Conservation (phyloP, 2,888 invertebrate species). For the Homarus gammarus region DNA sequence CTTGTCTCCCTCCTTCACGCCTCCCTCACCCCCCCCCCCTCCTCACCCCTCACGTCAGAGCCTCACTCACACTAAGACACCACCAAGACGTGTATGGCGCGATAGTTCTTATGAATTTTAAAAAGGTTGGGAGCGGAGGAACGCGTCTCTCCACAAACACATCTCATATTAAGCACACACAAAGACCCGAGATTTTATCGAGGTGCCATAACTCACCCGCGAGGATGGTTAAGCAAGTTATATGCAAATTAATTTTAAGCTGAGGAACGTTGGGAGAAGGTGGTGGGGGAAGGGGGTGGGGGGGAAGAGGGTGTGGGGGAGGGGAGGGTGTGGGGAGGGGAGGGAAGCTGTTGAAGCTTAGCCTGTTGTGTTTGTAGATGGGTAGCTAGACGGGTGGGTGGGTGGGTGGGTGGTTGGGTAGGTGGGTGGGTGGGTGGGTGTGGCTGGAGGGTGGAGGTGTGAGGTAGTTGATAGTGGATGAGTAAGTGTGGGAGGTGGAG, state of each 20-base stretch:
- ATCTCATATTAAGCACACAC: constrained; percentile 67
- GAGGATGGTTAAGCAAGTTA: constrained; percentile 66
- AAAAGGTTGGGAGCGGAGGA: constrained; percentile 35
- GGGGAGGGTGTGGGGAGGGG: not conserved
- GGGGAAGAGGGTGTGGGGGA: not conserved
- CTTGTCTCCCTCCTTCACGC: not conserved
- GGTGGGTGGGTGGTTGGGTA: not conserved
- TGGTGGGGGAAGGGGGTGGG: not conserved
- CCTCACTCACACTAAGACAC: not conserved
- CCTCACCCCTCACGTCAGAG: not conserved
- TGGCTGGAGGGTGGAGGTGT: not conserved
- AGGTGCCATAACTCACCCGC: constrained; percentile 53
- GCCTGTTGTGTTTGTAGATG: too few relatives aligned
- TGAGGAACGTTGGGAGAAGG: constrained; percentile 26
- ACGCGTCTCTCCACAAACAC: constrained; percentile 55
- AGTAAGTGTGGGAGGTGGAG: not conserved
- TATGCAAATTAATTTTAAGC: constrained; percentile 67
- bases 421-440: not conserved
- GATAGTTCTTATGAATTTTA: constrained; percentile 67
- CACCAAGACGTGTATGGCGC: constrained; percentile 50
- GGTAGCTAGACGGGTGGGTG: not conserved
- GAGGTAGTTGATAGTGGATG: not conserved
- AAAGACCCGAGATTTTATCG: constrained; percentile 61
- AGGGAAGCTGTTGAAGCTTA: too few relatives aligned
- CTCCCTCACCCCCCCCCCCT: not conserved